Conservation (phyloP, 2,797 vertebrate genomes). For the Meda fulgida region DNA sequence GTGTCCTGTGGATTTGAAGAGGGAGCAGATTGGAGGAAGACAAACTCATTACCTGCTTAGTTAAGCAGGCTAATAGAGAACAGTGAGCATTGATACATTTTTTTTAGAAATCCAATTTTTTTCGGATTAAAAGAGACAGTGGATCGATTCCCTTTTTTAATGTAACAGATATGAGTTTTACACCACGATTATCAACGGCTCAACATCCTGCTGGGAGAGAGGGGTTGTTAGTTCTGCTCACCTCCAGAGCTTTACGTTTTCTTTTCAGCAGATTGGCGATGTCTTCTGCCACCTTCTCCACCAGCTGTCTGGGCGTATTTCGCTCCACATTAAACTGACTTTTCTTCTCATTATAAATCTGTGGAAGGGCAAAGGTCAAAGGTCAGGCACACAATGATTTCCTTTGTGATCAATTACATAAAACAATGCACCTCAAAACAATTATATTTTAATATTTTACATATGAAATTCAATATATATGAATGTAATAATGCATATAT, state of each 20-base stretch:
- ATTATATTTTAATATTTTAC: background rate
- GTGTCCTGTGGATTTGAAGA: slow-evolving; percentile 51
- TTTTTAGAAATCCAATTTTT: slow-evolving; percentile 63
- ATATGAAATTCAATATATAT: background rate
- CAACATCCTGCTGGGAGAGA: background rate
- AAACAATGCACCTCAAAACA: background rate
- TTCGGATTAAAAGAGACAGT: slow-evolving; percentile 62
- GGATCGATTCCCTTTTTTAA: slow-evolving; percentile 58
- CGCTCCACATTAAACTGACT: slow-evolving; percentile 95
- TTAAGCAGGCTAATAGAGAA: slow-evolving; percentile 62
- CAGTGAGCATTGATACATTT: slow-evolving; percentile 60
- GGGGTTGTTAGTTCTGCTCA: slow-evolving; percentile 68
- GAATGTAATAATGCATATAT: background rate
- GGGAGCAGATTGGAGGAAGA: slow-evolving; percentile 53
- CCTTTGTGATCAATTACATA: background rate
- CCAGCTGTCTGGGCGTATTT: slow-evolving; percentile 91
- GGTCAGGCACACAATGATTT: background rate
- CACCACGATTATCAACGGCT: slow-evolving; percentile 46
- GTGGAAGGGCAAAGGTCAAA: slow-evolving; percentile 52
- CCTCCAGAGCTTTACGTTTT: slow-evolving; percentile 96
- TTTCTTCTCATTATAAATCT: slow-evolving; percentile 96
- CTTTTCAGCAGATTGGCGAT: slow-evolving; percentile 94
- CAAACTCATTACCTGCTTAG: slow-evolving; percentile 63
- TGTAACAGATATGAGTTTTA: slow-evolving; percentile 58
- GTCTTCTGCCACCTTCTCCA: slow-evolving; percentile 93